These are phyloP conservation scores for Prionailurus viverrinus DNA, from an alignment of 2,113 vertebrate genomes.

Conservation along the genomic window DNA sequence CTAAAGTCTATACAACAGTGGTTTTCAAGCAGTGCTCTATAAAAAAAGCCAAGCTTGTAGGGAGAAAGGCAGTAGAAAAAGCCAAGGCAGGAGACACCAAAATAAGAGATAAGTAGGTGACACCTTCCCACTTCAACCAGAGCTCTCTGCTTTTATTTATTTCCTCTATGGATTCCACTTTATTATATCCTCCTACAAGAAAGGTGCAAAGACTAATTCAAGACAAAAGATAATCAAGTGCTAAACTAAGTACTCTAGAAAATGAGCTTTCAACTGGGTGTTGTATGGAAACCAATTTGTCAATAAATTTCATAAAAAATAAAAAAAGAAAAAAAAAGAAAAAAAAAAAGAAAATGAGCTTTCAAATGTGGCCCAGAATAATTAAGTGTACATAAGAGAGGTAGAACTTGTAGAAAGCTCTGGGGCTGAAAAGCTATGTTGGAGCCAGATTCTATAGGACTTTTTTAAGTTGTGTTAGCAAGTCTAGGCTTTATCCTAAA, in stretches of 20 bases:
- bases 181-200: not conserved
- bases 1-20: not conserved
- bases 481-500: slow-evolving; percentile 29
- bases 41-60: not conserved
- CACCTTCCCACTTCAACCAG: not conserved
- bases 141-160: not conserved
- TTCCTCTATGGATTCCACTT: not conserved
- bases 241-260: not conserved
- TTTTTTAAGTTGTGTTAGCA: slow-evolving; percentile 40
- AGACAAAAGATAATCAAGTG: not conserved
- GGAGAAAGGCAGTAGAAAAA: not conserved
- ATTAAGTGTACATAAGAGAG: not conserved
- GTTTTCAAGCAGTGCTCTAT: not conserved
- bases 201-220: slow-evolving; percentile 14
- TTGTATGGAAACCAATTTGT: no score
- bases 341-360: not conserved
- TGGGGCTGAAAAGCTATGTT: not conserved
- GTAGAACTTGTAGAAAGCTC: not conserved
- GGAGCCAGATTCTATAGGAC: not conserved
- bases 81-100: not conserved
- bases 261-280: not conserved
- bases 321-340: no score
- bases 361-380: not conserved
- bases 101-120: not conserved
- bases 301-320: no score